Base-by-base conservation (phyloP, 2,888 invertebrate species). In the Julus scandinavius region DNA sequence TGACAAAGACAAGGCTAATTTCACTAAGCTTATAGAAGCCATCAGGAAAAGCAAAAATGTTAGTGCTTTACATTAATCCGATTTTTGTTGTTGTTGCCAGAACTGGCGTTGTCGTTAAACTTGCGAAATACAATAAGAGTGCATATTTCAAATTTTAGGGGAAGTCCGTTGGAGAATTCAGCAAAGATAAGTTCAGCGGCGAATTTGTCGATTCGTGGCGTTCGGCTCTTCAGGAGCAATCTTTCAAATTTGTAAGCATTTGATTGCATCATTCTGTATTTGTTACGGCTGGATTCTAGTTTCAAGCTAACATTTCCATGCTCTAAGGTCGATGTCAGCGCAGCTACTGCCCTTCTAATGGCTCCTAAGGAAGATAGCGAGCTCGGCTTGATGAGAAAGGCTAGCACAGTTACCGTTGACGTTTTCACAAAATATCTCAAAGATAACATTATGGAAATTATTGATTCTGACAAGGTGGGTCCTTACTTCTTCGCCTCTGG, bases 361-460 rank as follows among this genome's bases (percentile, higher is more conserved):
- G 96, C 97, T 7, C 95, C 97, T 0, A 99, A 99, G 93, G 99
- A 99, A 92, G 99, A 99, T 90, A 93, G 95, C 0, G 99, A 99
- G 93, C 93, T 99, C 88, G 94, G 95, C 87, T 96, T 96, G 11
- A 95, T 99, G 88, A 97, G 97, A 91, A 98, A 98, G 93, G 98
- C 99, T 0, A 97, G 97, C 91, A 93, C 96, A 92, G 97, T 98
- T 15, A 97, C 98, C 13, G 96, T 97, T 88, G 98, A 99, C 93
- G 96, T 99, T 17, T 99, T 98, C 92, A 97, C 96, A 87, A 99
- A 99, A 92, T 98, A 97, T 93, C 94, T 99, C 83, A 97, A 98
- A 92, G 98, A 98, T 93, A 98, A 99, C 93, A 97, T 99, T 90
- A 98, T 99, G 96, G 98, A 98, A 92, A 97, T 99, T 90, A 98